phyloP scores from a whole-genome alignment of 2,888 invertebrate genomes.

The Drosophila affinis region DNA sequence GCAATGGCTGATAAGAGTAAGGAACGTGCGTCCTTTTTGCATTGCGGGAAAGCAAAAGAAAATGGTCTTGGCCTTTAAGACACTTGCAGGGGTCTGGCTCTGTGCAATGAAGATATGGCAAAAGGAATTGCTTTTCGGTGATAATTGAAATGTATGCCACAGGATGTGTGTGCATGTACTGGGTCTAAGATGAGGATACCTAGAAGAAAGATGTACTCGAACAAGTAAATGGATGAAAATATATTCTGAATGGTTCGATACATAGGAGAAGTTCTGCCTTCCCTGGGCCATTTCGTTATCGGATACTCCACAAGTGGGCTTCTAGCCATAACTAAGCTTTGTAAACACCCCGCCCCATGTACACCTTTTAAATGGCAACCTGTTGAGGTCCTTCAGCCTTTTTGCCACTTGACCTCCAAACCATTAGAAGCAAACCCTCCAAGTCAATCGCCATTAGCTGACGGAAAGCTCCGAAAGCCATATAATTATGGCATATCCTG shows the following conservation, averaged over 20 bases:
- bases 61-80: conserved; percentile 35
- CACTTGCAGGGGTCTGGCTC: conserved; percentile 2
- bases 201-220: neutral
- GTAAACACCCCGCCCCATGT: neutral
- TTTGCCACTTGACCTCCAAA: conserved; percentile 31
- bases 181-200: neutral
- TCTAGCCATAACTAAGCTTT: neutral
- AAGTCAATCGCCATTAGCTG: conserved; percentile 24
- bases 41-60: conserved; percentile 13
- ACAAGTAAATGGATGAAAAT: neutral
- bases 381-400: conserved; percentile 49
- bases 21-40: conserved; percentile 44
- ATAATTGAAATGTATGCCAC: conserved; percentile 51
- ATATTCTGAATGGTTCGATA: neutral
- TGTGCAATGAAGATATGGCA: conserved; percentile 3
- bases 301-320: conserved; percentile 9
- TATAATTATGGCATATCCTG: conserved; percentile 70
- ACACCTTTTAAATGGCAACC: conserved; percentile 32
- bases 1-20: conserved; percentile 52
- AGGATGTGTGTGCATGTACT: neutral
- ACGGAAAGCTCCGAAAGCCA: conserved; percentile 28
- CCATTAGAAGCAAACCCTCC: conserved; percentile 6
- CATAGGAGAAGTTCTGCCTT: neutral
- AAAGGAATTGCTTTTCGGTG: conserved; percentile 6
- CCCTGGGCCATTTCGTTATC: neutral